Base-by-base conservation (phyloP, 2,888 invertebrate genomes). In the Brassicogethes aeneus region DNA sequence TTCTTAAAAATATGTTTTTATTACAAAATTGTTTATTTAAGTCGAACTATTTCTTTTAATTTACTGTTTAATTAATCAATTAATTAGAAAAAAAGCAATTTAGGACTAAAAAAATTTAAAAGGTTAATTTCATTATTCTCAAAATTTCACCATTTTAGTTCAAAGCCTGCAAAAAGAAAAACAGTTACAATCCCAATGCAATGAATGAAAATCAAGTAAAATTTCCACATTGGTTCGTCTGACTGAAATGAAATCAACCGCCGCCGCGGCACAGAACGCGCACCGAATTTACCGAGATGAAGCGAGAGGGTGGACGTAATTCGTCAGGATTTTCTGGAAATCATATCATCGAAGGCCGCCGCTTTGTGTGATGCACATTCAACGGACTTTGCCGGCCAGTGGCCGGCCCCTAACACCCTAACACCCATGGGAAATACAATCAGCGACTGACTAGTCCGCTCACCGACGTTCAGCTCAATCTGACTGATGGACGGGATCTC, bases 371-470 rank as follows among this genome's bases (percentile, higher is more conserved):
- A n/a, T 44, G 48, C 46, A 51, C 51, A 40, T 7, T n/a, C n/a
- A 23, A 10, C 23, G 23, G 10, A 23, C 5, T 10, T 10, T 10
- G 32, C 32, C 10, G 12, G 14, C 13, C 44, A 42, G 46, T 44
- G 39, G 36, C 44, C 38, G 45, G 32, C 14, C 14, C 7, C 32
- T 32, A 13, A 12, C 32, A 32, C 3, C 5, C 23, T 5, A 10
- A 23, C 5, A 7, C 60, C 55, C 59, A 41, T 39, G 65, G 61
- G 64, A 64, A 64, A 64, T 64, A 61, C 61, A 64, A 64, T 64
- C 64, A 64, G 52, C 63, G 56, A 54, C 50, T 59, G 12, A 5
- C 12, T 7, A n/a, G n/a, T 33, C 33, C 16, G 10, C 10, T 5
- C 51, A 44, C 44, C 46, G 45, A 12, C 5, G 3, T 23, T 23